Percentiles rank a stretch among this genome's conserved stretches.
Conservation (phyloP, 2,113 vertebrate species). For the Piliocolobus tephrosceles region DNA sequence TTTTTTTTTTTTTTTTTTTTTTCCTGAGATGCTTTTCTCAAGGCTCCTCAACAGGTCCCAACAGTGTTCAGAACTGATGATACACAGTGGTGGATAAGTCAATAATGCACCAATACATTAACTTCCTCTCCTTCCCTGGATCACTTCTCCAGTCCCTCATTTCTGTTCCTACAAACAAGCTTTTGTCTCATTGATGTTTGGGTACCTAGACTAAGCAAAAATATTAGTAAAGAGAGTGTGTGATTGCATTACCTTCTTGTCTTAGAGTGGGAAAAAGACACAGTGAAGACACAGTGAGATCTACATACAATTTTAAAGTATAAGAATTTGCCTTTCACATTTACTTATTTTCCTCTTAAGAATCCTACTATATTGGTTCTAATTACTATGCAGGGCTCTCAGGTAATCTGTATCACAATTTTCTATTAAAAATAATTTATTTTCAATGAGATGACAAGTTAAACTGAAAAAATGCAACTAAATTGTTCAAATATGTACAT, state of each 20-base stretch:
- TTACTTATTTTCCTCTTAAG: not conserved
- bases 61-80: not conserved
- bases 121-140: not conserved
- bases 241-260: not conserved
- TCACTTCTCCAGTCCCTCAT: not conserved
- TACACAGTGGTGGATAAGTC: not conserved
- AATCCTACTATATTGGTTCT: not conserved
- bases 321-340: not conserved
- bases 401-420: not conserved
- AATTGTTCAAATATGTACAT: not conserved
- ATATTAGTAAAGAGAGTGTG: not conserved
- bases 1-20: not conserved
- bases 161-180: not conserved
- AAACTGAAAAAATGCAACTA: not conserved
- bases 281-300: not conserved
- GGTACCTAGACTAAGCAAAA: not conserved
- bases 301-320: not conserved
- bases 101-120: not conserved
- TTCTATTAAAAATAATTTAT: not conserved
- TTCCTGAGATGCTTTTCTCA: not conserved
- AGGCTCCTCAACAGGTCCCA: not conserved
- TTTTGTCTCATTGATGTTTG: not conserved
- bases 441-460: not conserved
- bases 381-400: not conserved
- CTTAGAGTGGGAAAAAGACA: not conserved